These are phyloP conservation scores for Catonia carolina DNA, from an alignment of 2,888 invertebrate genomes.

Conservation along the genomic window DNA sequence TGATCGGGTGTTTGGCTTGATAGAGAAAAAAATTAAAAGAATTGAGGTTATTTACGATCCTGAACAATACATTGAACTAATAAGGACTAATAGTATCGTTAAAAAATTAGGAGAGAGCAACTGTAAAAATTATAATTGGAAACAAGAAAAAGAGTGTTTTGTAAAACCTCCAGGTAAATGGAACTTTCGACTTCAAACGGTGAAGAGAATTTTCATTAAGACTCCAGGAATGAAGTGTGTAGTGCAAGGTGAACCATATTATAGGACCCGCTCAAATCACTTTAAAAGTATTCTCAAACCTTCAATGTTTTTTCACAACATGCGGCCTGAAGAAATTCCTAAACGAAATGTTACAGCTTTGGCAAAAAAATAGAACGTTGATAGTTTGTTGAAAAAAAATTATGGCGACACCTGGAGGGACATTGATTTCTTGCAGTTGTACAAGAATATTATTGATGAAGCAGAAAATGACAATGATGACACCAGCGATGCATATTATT, in stretches of 20 bases:
- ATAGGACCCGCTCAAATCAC: no score
- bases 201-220: background rate
- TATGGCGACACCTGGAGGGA: no score
- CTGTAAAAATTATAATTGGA: background rate
- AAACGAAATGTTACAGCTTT: no score
- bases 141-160: background rate
- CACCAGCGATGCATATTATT: no score
- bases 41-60: background rate
- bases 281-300: no score
- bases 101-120: background rate
- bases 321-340: no score
- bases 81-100: background rate
- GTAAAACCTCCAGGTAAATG: background rate
- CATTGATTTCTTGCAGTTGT: no score
- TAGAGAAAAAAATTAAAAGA: background rate
- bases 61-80: background rate
- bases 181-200: background rate
- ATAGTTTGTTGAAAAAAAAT: no score
- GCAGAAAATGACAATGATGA: no score
- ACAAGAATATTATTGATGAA: no score
- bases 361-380: no score
- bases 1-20: background rate
- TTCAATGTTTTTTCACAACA: no score
- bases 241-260: background rate
- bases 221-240: background rate